Base-by-base conservation (phyloP, 2,888 invertebrate genomes). In the Cerastoderma edule region DNA sequence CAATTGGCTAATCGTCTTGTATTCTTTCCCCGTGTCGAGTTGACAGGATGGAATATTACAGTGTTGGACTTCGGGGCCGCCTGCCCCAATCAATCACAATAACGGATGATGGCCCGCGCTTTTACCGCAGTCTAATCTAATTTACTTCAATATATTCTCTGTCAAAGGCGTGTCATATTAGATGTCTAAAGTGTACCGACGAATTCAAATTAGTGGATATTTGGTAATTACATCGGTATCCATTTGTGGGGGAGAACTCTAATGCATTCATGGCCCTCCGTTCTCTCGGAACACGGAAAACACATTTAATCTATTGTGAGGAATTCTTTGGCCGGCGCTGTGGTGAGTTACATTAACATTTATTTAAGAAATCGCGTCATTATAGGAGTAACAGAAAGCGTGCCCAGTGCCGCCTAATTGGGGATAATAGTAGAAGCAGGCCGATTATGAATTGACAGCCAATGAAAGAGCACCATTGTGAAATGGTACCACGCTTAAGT, bases 191-290 rank as follows among this genome's bases (percentile, higher is more conserved):
- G 60, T 69, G 67, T 73, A 66, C 60, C 67, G 28, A 64, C 54
- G 75, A 72, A 80, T 80, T 67, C 73, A 79, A 80, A 80, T 70
- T 80, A 67, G 70, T 57, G 71, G 66, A 70, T 70, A 73, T 69
- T 73, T 67, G 50, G 79, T 80, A 76, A 76, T 80, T 80, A 76
- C 79, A 73, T 70, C 71, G 67, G 33, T 76, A 70, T 68, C 69
- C 72, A 70, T 73, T 73, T 73, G 79, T 75, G 70, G 65, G 24
- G 44, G 46, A 50, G n/a, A 46, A 66, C n/a, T 32, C 50, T 50
- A 66, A 66, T 66, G 66, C 50, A 50, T 30, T 32, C 33, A 27
- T 30, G 66, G 48, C 22, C 5, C 33, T 50, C 66, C 22, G 10
- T 66, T 64, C 39, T 73, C 13, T 16, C 46, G 30, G 73, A 73